Percentiles rank a stretch among this genome's conserved stretches.
Evolutionary conservation across 2,113 vertebrate species (phyloP).

Genomic region (Sphaerodactylus townsendi): DNA sequence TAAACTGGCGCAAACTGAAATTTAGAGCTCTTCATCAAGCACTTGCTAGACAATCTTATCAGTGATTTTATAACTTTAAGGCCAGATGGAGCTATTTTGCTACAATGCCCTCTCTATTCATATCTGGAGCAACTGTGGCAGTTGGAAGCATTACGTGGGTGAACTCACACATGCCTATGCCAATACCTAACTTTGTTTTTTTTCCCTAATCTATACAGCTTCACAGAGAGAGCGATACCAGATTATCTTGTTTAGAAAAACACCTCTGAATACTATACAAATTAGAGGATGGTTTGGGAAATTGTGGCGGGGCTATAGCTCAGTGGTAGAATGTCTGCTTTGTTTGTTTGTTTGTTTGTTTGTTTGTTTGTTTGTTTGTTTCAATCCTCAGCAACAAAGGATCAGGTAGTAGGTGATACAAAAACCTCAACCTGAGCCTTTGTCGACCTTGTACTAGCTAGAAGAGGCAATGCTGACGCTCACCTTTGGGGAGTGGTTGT

Average conservation of each 20-base stretch:
- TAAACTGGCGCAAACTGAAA: conserved; percentile 56
- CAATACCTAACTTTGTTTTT: conserved; percentile 5
- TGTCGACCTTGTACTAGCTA: too few relatives aligned
- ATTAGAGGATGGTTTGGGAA: neutral
- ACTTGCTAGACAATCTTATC: conserved; percentile 56
- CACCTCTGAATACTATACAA: neutral
- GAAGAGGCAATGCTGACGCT: too few relatives aligned
- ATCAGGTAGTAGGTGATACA: too few relatives aligned
- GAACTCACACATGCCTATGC: neutral
- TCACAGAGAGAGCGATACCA: neutral
- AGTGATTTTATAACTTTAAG: conserved; percentile 50
- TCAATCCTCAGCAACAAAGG: too few relatives aligned
- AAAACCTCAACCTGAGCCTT: too few relatives aligned
- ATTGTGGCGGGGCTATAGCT: too few relatives aligned
- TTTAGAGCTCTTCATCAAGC: conserved; percentile 53
- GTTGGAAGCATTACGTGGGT: conserved; percentile 47
- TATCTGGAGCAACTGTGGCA: conserved; percentile 24
- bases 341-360: too few relatives aligned
- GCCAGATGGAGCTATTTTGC: conserved; percentile 51
- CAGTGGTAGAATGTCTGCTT: too few relatives aligned
- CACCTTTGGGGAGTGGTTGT: too few relatives aligned
- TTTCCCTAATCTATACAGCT: conserved; percentile 1
- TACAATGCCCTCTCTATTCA: conserved; percentile 48
- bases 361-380: too few relatives aligned
- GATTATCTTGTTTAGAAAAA: conserved; percentile 13